A percentile compares a stretch with the other conserved stretches of the same genome.
Conservation (phyloP, 2,797 vertebrate species). For the Ctenosaura bakeri region DNA sequence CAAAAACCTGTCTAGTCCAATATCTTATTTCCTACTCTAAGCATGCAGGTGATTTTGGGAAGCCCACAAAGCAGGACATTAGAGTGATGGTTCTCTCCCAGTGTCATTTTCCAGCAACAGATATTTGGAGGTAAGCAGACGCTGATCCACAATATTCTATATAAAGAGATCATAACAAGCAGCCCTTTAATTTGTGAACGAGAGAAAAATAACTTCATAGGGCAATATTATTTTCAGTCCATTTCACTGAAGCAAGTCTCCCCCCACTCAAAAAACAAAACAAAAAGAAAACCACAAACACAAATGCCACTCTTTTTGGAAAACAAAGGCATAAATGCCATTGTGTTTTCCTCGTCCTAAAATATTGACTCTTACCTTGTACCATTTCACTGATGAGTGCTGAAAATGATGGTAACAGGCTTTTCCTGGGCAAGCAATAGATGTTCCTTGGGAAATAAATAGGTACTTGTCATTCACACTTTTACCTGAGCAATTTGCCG, state of each 20-base stretch:
- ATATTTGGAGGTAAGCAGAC: neutral
- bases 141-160: neutral
- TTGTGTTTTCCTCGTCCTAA: neutral
- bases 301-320: neutral
- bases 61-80: neutral
- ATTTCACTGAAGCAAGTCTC: neutral
- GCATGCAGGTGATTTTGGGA: neutral
- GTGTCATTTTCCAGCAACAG: neutral
- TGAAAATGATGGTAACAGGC: constrained; percentile 64
- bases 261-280: neutral
- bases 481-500: constrained; percentile 62
- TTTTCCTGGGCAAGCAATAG: constrained; percentile 80
- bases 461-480: constrained; percentile 50
- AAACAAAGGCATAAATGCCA: neutral
- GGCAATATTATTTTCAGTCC: neutral
- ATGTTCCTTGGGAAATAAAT: constrained; percentile 53
- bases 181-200: neutral
- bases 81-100: neutral
- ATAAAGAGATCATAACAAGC: neutral
- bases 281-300: too few species aligned
- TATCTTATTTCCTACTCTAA: too few species aligned
- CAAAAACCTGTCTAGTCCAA: neutral
- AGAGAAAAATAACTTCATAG: neutral
- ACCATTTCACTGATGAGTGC: constrained; percentile 79
- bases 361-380: constrained; percentile 73